Evolutionary conservation across 2,888 invertebrate genomes (phyloP).

Genomic region (Beris chalybata): DNA sequence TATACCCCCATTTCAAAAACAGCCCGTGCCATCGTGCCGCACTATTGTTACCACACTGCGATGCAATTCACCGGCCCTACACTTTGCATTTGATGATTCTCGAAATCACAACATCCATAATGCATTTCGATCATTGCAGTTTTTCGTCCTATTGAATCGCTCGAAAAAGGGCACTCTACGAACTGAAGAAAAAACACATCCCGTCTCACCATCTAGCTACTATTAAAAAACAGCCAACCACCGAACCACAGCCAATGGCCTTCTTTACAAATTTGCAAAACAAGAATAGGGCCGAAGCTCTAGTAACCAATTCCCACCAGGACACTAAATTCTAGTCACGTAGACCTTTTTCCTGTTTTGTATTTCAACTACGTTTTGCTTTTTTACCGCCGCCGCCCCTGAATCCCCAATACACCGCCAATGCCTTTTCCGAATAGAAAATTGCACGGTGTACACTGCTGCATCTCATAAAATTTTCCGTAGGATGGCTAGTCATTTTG

Average conservation of each 20-base stretch:
- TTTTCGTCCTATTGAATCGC: no score
- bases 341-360: conserved; percentile 30
- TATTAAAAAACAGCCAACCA: no score
- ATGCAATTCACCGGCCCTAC: no score
- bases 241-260: conserved; percentile 17
- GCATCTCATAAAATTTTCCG: conserved; percentile 9
- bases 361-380: conserved; percentile 23
- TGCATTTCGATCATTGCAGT: no score
- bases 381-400: not conserved
- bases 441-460: conserved; percentile 2
- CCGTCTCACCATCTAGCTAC: no score
- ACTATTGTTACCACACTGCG: no score
- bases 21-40: no score
- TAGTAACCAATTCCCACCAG: conserved; percentile 21
- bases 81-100: no score
- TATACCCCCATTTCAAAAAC: no score
- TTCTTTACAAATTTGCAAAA: conserved; percentile 30
- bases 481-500: not conserved
- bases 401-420: not conserved
- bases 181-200: no score
- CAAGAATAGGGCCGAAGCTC: not conserved
- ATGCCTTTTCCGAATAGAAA: conserved; percentile 1
- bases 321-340: conserved; percentile 33
- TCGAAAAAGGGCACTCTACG: no score
- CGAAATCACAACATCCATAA: no score